Evolutionary conservation across 2,888 invertebrate species (phyloP).

Genomic region (Archaeoteleia sp.): DNA sequence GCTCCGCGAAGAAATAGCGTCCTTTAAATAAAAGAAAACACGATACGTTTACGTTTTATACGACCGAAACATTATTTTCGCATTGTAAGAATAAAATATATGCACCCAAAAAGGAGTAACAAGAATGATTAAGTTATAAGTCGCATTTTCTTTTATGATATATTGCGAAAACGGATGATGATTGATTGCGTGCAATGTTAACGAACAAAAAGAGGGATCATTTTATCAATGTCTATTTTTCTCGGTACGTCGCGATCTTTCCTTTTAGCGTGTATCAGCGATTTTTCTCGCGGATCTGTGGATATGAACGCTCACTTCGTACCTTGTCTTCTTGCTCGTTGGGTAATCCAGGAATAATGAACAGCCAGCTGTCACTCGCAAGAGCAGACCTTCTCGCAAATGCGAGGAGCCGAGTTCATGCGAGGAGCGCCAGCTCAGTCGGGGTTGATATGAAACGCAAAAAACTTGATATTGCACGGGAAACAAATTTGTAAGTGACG

Average conservation of each 20-base stretch:
- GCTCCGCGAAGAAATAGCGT: neutral
- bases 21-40: neutral
- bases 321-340: constrained; percentile 50
- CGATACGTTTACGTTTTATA: too few relatives aligned
- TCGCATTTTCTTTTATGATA: too few relatives aligned
- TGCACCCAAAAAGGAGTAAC: too few relatives aligned
- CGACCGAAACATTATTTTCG: too few relatives aligned
- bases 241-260: constrained; percentile 12
- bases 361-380: constrained; percentile 72
- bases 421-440: constrained; percentile 13
- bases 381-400: constrained; percentile 63
- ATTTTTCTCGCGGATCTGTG: constrained; percentile 41
- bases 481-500: constrained; percentile 16
- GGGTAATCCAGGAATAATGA: constrained; percentile 73
- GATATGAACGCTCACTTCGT: constrained; percentile 40
- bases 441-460: constrained; percentile 29
- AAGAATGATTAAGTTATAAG: too few relatives aligned
- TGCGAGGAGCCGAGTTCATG: constrained; percentile 51
- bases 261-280: constrained; percentile 40
- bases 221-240: constrained; percentile 26
- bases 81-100: too few relatives aligned
- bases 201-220: constrained; percentile 10
- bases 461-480: constrained; percentile 11
- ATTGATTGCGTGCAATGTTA: constrained; percentile 2
- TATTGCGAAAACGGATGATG: constrained; percentile 3